Conservation (phyloP, 1,140 invertebrate species). For the Anadara kagoshimensis region DNA sequence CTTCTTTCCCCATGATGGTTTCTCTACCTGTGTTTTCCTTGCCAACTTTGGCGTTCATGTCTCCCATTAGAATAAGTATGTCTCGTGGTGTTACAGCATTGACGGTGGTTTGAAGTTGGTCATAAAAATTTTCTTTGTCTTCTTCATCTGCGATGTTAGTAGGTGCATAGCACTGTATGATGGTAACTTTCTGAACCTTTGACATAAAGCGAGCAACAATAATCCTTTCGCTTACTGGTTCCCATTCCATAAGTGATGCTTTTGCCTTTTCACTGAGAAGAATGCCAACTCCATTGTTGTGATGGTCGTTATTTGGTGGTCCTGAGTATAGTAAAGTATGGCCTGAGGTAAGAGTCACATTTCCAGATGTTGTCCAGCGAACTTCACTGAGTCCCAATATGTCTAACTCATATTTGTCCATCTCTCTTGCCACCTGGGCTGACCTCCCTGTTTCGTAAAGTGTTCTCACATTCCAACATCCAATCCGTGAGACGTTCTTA, state of each 20-base stretch:
- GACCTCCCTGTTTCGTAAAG: not conserved
- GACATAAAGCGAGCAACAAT: no score
- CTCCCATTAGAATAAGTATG: conserved; percentile 39
- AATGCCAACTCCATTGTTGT: no score
- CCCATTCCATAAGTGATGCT: no score
- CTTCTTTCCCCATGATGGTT: conserved; percentile 40
- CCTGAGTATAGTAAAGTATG: not conserved
- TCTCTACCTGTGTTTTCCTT: conserved; percentile 26
- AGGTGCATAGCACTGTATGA: not conserved
- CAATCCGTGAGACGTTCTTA: conserved; percentile 1
- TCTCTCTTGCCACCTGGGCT: not conserved
- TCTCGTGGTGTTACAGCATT: conserved; percentile 14
- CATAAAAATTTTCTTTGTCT: not conserved
- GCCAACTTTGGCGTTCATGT: conserved; percentile 47
- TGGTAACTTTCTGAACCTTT: no score
- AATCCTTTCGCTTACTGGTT: no score
- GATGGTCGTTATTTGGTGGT: not conserved
- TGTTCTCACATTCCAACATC: not conserved
- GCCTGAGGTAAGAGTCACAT: no score
- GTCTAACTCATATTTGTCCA: not conserved
- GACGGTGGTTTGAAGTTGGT: no score
- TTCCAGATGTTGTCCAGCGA: no score
- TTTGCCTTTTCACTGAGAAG: no score
- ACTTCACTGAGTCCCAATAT: not conserved
- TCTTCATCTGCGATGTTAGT: not conserved